Evolutionary conservation across 2,113 vertebrate genomes (phyloP), one percentile per base, ranked within the genome.

Genomic region (Fukomys damarensis): DNA sequence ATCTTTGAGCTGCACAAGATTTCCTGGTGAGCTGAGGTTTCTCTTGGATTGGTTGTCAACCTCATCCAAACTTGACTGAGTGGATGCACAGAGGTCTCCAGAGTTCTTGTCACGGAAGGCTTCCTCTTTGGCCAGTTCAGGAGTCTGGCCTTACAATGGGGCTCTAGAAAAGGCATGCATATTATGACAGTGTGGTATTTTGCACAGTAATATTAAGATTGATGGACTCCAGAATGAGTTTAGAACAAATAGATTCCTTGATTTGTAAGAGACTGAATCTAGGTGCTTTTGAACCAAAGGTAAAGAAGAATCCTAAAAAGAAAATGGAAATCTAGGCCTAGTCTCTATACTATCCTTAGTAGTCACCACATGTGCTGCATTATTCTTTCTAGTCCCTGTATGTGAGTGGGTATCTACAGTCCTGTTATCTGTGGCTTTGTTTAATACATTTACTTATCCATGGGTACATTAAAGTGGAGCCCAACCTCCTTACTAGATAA

Each of bases 401-500:
- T 58, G 82, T 77, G 35, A 5, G 19, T 82, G 89, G 56, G 89
- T 24, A 61, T 22, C 66, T 72, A 22, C 49, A n/a, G 72, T 66
- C n/a, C 79, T 93, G 91, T 52, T 61, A 85, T 22, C 19, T 65
- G 7, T 77, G 89, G 66, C 35, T 94, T 28, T 66, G 88, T 84
- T 89, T 89, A 77, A 7, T 63, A 72, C 30, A 58, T 76, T 82
- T 43, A 65, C 68, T 89, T 72, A 95, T 32, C 68, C 17, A 77
- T 38, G 58, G 58, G 65, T 94, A 56, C 80, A 70, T 56, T 96
- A 89, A 74, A 86, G 52, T 90, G 35, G 56, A 95, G 85, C 28
- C 58, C 17, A 92, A 61, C 38, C 14, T 90, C 9, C 5, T 95
- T 70, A 95, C 90, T 93, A 94, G 74, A 85, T 90, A 83, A 85